Evolutionary conservation across 2,888 invertebrate genomes (phyloP).

Genomic region (Lathronympha strigana): DNA sequence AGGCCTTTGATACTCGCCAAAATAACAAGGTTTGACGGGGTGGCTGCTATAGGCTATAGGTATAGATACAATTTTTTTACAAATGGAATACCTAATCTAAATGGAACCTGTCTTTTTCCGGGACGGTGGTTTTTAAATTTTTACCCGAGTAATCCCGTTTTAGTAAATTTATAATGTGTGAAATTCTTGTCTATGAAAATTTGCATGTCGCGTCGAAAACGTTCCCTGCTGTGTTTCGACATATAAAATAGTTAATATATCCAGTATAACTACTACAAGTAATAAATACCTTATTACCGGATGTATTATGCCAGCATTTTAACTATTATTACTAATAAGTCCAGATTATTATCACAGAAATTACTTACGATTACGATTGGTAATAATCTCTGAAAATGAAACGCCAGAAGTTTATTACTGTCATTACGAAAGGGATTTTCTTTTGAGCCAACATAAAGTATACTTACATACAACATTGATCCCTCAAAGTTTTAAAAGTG

Average conservation of each 20-base stretch:
- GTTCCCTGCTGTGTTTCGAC: no score
- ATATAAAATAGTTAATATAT: neutral
- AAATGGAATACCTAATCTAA: no score
- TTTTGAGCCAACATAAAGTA: constrained; percentile 17
- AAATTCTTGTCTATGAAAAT: no score
- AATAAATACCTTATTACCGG: constrained; percentile 1
- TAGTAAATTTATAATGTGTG: no score
- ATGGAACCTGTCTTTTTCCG: no score
- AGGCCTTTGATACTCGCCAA: no score
- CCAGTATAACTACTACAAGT: neutral
- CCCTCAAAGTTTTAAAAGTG: constrained; percentile 4
- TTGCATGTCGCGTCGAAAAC: no score
- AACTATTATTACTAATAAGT: constrained; percentile 5
- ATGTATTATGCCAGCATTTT: neutral
- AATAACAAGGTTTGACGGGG: no score
- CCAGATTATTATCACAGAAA: constrained; percentile 1
- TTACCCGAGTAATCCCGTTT: no score
- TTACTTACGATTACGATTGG: neutral
- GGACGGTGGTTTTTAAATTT: no score
- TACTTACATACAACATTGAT: constrained; percentile 7
- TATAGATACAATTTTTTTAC: no score
- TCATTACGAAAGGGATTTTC: constrained; percentile 26
- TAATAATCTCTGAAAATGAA: constrained; percentile 10
- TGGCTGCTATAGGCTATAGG: no score
- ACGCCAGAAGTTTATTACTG: constrained; percentile 10